A percentile compares a stretch with the other conserved stretches of the same genome.
Conservation (phyloP, 2,113 vertebrate genomes). For the Lophochroa leadbeateri region DNA sequence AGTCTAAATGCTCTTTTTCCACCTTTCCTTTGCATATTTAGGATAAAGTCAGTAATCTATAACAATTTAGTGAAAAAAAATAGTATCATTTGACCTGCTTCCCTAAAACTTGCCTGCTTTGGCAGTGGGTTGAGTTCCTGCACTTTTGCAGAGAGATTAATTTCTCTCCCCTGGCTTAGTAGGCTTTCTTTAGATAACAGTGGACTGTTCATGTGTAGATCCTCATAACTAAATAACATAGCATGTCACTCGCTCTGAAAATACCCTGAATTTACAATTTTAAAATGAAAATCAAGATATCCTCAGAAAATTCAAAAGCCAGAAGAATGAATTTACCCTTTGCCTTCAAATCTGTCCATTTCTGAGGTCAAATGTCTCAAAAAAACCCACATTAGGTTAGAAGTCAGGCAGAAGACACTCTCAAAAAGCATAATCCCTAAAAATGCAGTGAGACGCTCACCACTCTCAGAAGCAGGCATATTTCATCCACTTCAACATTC, state of each 20-base stretch:
- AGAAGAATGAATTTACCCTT: neutral
- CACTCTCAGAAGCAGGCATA: neutral
- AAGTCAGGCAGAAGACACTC: neutral
- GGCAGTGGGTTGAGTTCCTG: neutral
- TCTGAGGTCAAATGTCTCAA: neutral
- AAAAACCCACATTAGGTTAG: neutral
- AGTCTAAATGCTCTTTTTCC: neutral
- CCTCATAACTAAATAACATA: neutral
- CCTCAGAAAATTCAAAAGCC: neutral
- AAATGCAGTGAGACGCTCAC: neutral
- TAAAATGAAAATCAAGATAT: neutral
- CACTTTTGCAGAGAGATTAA: neutral
- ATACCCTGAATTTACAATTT: neutral
- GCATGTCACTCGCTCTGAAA: neutral
- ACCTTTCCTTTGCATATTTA: neutral
- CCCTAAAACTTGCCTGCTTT: neutral
- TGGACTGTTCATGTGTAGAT: neutral
- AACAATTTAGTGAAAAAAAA: neutral
- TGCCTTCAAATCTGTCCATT: rapidly evolving
- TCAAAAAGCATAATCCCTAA: neutral
- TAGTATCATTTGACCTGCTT: neutral
- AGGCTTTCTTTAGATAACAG: neutral
- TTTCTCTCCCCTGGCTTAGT: neutral
- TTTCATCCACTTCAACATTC: neutral
- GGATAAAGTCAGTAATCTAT: neutral